Evolutionary conservation across 2,797 vertebrate genomes (phyloP), one percentile per base, ranked within the genome.

Genomic region (Notolabrus celidotus): DNA sequence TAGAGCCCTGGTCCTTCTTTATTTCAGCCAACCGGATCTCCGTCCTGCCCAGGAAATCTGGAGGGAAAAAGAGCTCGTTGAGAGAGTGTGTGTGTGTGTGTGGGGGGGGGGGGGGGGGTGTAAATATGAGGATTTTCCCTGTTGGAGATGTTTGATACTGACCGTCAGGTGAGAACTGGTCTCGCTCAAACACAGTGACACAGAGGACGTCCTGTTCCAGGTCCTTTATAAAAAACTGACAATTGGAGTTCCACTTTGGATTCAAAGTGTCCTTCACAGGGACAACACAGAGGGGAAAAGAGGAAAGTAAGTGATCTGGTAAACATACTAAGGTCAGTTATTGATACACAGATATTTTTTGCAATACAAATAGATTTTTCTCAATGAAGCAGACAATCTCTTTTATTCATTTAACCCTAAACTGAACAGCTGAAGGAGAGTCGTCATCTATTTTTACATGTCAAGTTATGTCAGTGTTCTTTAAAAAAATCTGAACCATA

Each of bases 171-270:
- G 97, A 99, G 91, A 99, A 99, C 87, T 99, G 98, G 91, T 99
- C 98, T 85, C 98, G 94, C 79, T 99, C 98, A 0, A 99, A 99
- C 88, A 99, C 98, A 0, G 98, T 99, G 86, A 99, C 95, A 77
- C 98, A 99, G 20, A 99, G 95, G 41, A 99, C 98, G 1, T 99
- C 98, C 91, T 99, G 98, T 81, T 99, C 98, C 69, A 99, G 92
- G 92, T 99, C 98, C 90, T 96, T 96, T 84, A 99, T 98, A 86
- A 99, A 99, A 94, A 99, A 99, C 94, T 99, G 98, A 92, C 98
- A 99, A 86, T 99, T 99, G 85, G 96, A 99, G 81, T 99, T 99
- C 98, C 98, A 99, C 88, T 99, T 99, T 0, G 98, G 98, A 65
- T 98, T 99, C 62, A 99, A 88, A 0, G 97, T 99, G 94, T 99